phyloP scores from a whole-genome alignment of 2,888 invertebrate species.

The Antheraea assamensis region DNA sequence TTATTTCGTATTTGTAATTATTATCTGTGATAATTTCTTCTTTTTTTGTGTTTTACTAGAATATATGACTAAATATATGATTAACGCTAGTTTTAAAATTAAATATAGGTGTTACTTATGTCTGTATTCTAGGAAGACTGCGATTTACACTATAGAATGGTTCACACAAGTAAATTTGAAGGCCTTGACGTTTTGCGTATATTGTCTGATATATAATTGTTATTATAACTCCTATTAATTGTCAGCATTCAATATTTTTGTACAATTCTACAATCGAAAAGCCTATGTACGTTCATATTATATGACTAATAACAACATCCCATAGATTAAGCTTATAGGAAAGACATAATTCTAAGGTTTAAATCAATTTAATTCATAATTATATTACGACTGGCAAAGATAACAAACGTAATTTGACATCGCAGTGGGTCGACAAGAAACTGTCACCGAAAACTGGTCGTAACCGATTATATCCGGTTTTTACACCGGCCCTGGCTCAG shows the following conservation, averaged over 20 bases:
- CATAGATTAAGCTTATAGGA: background rate
- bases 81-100: too few species aligned
- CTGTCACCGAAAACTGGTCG: slow-evolving; percentile 34
- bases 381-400: background rate
- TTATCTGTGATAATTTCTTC: too few species aligned
- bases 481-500: slow-evolving; percentile 44
- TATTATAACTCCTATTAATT: too few species aligned
- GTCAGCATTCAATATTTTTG: background rate
- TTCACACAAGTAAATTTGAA: background rate
- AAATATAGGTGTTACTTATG: too few species aligned
- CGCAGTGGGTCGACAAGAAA: slow-evolving; percentile 21
- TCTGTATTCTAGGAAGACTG: too few species aligned
- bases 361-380: background rate
- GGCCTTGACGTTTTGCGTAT: background rate
- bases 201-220: too few species aligned
- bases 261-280: background rate
- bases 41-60: too few species aligned
- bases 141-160: too few species aligned
- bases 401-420: background rate
- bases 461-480: slow-evolving; percentile 47
- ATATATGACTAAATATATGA: too few species aligned
- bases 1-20: too few species aligned
- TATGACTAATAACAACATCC: background rate
- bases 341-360: background rate
- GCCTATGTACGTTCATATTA: background rate